Evolutionary conservation across 2,797 vertebrate species (phyloP), one percentile per base, ranked within the genome.

Genomic region (Pangasius sanitwongsei): DNA sequence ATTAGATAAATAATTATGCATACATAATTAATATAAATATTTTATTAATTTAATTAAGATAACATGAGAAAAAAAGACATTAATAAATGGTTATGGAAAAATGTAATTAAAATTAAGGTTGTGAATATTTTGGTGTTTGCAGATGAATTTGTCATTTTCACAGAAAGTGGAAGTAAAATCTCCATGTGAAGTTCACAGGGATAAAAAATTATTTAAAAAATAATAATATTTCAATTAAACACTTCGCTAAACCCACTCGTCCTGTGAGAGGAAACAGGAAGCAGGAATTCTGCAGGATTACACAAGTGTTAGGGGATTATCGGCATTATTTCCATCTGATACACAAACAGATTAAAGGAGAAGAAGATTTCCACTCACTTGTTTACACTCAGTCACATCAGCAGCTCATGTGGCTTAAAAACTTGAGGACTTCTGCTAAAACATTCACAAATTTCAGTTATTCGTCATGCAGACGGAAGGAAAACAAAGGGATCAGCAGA

Each of bases 321-420:
- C 34, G 28, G 69, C 72, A 28, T 63, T 31, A 87, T 86, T 91
- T 85, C 82, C 85, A 87, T 86, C 85, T 81, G 87, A 83, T 61
- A 89, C 89, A 87, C 80, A 89, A 86, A 86, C 69, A 37, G 59
- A 63, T 89, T 90, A 83, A 87, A 89, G 86, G 70, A 87, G 83
- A 59, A 63, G 74, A 50, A 88, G 57, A 61, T 84, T 88, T 77
- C 41, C 72, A 48, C 23, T 81, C 63, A 83, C 53, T 55, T 15
- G 3, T 55, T 55, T 55, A 16, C 55, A 57, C 55, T 16, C 55
- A 16, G 59, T 81, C 67, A 53, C 20, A 82, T 48, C 31, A 85
- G 65, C 11, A n/a, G 20, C 11, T 37, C 41, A 15, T 48, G 83
- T 53, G 31, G 63, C 12, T 61, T 48, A n/a, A 81, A 81, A 69